These are phyloP conservation scores for Vanessa atalanta DNA, from an alignment of 1,140 invertebrate species.

Conservation along the genomic window DNA sequence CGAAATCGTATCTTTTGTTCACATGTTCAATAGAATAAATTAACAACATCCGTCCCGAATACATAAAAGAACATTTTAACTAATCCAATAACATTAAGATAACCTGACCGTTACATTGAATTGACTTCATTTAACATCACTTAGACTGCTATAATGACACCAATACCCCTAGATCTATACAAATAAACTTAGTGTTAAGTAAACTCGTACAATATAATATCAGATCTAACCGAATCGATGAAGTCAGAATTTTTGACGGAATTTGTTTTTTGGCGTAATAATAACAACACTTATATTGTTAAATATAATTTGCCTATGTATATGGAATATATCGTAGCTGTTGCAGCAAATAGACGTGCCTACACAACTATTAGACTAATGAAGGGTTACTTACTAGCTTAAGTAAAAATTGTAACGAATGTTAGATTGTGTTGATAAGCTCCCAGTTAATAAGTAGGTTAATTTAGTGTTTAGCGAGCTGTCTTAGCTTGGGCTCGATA, in stretches of 20 bases:
- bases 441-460: neutral
- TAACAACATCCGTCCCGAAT: conserved; percentile 5
- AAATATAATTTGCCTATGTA: neutral
- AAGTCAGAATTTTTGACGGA: neutral
- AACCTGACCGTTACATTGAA: neutral
- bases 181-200: too few relatives aligned
- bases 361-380: conserved; percentile 3
- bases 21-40: neutral
- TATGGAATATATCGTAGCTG: neutral
- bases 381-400: neutral
- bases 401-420: neutral
- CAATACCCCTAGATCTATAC: too few relatives aligned
- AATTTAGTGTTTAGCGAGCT: neutral
- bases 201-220: too few relatives aligned
- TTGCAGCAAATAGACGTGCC: neutral
- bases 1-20: neutral
- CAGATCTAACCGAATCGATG: too few relatives aligned
- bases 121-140: too few relatives aligned
- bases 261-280: neutral
- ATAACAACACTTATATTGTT: neutral
- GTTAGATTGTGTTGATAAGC: neutral
- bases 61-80: neutral
- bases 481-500: neutral
- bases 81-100: neutral
- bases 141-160: too few relatives aligned